Evolutionary conservation across 2,797 vertebrate genomes (phyloP).

Genomic region (Sus cebifrons): DNA sequence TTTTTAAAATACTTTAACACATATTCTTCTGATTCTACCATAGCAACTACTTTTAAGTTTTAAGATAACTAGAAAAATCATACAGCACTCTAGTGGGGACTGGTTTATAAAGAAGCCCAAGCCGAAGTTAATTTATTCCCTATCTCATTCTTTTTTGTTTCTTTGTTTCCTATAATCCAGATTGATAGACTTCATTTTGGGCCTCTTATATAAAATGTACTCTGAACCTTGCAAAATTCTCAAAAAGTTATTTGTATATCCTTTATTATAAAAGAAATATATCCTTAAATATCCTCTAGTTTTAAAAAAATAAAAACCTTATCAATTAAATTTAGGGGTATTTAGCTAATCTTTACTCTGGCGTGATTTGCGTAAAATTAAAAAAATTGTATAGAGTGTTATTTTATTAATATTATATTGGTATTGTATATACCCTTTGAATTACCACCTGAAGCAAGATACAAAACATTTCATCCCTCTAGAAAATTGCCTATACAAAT

Average conservation of each 20-base stretch:
- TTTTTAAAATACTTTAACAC: conserved; percentile 47
- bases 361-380: not conserved
- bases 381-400: not conserved
- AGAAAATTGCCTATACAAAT: not conserved
- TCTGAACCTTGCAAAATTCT: not conserved
- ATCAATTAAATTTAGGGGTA: not conserved
- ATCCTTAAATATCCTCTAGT: not conserved
- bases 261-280: not conserved
- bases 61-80: not conserved
- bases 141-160: not conserved
- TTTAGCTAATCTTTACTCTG: not conserved
- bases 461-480: not conserved
- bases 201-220: not conserved
- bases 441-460: not conserved
- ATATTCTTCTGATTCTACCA: conserved; percentile 1
- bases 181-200: not conserved
- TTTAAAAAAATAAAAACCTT: not conserved
- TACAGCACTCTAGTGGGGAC: not conserved
- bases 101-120: not conserved
- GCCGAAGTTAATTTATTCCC: not conserved
- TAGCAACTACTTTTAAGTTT: conserved; percentile 18
- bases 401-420: not conserved
- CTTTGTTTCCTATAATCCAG: not conserved
- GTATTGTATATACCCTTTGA: not conserved
- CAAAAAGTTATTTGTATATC: not conserved